Evolutionary conservation across 2,797 vertebrate species (phyloP), one percentile per base, ranked within the genome.

Genomic region (Poecile montanus): DNA sequence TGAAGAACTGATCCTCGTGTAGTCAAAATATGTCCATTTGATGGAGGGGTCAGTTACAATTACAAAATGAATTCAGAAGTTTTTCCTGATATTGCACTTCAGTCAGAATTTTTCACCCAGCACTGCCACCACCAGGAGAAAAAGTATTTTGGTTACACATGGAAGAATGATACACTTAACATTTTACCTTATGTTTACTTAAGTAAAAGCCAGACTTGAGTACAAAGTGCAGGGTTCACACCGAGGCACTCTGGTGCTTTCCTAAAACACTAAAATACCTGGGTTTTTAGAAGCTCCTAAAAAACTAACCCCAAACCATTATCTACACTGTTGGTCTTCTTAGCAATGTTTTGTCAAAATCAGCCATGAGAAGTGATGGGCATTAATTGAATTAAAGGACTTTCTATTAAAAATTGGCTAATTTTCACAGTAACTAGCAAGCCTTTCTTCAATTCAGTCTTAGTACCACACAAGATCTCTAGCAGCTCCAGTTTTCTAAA

Each of bases 141-240:
- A 66, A 84, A 63, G 10, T 73, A 60, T 56, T 82, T 76, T 0
- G 2, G 34, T 40, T 75, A 32, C 38, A 57, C 42, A 10, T 13
- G 4, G 29, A 77, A 80, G 34, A n/a, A 80, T 0, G 0, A 85
- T 21, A 8, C 32, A 30, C 3, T 63, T 23, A 29, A 23, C 0
- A 5, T 53, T 61, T 72, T 18, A n/a, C 15, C 20, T 11, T 23
- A 65, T 66, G 29, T 30, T 7, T 32, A 29, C 17, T 25, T 2
- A 8, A 74, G 14, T 36, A 26, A 34, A 53, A 71, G 30, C 16
- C 6, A 34, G 34, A 36, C 4, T 9, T 3, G 8, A 66, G 11
- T 25, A 42, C 13, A 54, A 73, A 38, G 36, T n/a, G 51, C 13
- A 14, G 15, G 22, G 13, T 15, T 51, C 44, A 67, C 48, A 51